Evolutionary conservation across 2,888 invertebrate genomes (phyloP), one percentile per base, ranked within the genome.

Genomic region (Lepidocyrtinus sp.): DNA sequence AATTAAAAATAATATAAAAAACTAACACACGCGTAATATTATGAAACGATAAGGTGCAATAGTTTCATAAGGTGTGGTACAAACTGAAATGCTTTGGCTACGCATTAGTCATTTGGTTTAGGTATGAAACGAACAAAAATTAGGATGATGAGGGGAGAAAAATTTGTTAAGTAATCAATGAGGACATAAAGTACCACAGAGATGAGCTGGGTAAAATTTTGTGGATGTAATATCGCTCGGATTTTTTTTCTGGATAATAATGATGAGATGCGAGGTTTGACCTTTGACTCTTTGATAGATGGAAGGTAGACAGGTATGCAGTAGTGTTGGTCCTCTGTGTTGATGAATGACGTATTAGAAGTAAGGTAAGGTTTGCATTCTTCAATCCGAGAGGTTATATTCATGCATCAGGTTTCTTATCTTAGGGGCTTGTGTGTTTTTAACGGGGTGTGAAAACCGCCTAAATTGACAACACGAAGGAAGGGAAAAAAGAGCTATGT

Each of bases 281-380:
- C 81, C 83, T 77, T 65, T 83, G 83, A 83, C 82, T 83, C 75
- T 21, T 7, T 81, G 81, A 83, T 83, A 78, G 83, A 77, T 70
- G 64, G 59, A 69, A 64, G 75, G 75, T 76, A 62, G 61, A 64
- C 69, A 76, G 61, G 63, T 45, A 26, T 2, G 27, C 62, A 61
- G 61, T 46, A 26, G 25, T 22, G 59, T 17, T 75, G 75, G 36
- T 36, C 36, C 12, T 12, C 36, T 68, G 19, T 67, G 59, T 68
- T 75, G 75, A 74, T 74, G 75, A 75, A 75, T 75, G 75, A 75
- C 68, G 61, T 75, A 17, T 12, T 36, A 36, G 12, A 12, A 36
- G 36, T 12, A 36, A 36, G 5, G 5, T 64, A 19, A 46, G 27
- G 15, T 19, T 65, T 72, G 7, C 12, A 21, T 15, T 59, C 7